Percentiles rank a stretch among this genome's conserved stretches.
Conservation (phyloP, 2,888 invertebrate species). For the Alviniconcha strummeri region DNA sequence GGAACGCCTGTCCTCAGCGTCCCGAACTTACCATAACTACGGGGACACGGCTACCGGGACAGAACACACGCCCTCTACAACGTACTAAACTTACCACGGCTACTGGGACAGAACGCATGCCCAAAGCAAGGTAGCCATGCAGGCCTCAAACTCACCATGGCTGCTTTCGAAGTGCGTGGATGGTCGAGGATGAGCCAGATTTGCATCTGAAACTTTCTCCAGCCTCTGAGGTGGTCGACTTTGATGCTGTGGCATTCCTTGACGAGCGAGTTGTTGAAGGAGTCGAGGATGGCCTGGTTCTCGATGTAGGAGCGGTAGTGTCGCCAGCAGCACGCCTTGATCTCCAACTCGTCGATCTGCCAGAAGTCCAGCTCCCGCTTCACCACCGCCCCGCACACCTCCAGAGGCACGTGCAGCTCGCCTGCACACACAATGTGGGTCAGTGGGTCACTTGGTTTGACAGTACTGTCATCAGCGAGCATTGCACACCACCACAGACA, state of each 20-base stretch:
- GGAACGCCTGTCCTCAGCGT: too few relatives aligned
- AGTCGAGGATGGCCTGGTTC: conserved; percentile 68
- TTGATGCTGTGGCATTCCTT: conserved; percentile 62
- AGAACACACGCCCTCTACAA: too few relatives aligned
- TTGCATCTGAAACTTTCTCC: conserved; percentile 64
- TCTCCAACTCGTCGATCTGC: conserved; percentile 69
- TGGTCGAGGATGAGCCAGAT: conserved; percentile 71
- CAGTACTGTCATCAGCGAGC: not conserved
- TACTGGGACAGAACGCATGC: too few relatives aligned
- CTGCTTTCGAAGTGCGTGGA: conserved; percentile 67
- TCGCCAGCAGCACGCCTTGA: conserved; percentile 71
- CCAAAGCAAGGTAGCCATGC: too few relatives aligned
- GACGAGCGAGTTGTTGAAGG: conserved; percentile 65
- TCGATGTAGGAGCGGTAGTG: conserved; percentile 69
- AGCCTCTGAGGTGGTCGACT: conserved; percentile 59
- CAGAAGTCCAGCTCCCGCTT: conserved; percentile 71
- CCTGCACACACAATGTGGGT: conserved; percentile 49
- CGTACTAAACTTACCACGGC: too few relatives aligned
- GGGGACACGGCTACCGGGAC: too few relatives aligned
- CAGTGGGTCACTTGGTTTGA: not conserved
- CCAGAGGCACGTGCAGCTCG: conserved; percentile 71
- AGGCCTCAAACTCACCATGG: conserved; percentile 61
- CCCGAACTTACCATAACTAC: too few relatives aligned
- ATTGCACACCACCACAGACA: not conserved
- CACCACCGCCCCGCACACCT: conserved; percentile 72